A percentile compares a stretch with the other conserved stretches of the same genome.
Evolutionary conservation across 2,888 invertebrate genomes (phyloP).

Genomic region (Tolmerus cingulatus): DNA sequence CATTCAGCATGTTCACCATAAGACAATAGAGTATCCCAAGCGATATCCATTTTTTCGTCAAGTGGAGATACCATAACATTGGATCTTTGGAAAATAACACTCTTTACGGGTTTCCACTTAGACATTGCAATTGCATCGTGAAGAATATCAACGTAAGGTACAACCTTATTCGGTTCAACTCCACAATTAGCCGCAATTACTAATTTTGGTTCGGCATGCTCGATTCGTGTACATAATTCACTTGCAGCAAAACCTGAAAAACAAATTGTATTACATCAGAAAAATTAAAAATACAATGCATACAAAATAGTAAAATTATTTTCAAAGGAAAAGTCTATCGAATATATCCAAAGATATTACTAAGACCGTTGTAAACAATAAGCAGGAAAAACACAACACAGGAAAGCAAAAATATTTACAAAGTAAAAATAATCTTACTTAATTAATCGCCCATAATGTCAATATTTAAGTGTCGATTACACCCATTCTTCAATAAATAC

Average conservation of each 20-base stretch:
- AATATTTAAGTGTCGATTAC: too few relatives aligned
- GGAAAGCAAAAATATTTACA: too few relatives aligned
- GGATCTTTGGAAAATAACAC: slow-evolving; percentile 83
- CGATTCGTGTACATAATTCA: slow-evolving; percentile 84
- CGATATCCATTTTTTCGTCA: slow-evolving; percentile 73
- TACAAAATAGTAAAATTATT: too few relatives aligned
- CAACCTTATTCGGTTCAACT: slow-evolving; percentile 84
- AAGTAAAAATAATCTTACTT: too few relatives aligned
- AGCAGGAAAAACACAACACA: too few relatives aligned
- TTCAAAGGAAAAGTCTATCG: too few relatives aligned
- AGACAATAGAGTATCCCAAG: slow-evolving; percentile 77
- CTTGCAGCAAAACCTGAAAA: slow-evolving; percentile 83
- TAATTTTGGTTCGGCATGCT: slow-evolving; percentile 87
- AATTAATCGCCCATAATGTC: too few relatives aligned
- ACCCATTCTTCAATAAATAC: too few relatives aligned
- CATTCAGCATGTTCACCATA: slow-evolving; percentile 77
- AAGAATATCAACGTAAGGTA: slow-evolving; percentile 65
- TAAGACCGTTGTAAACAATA: too few relatives aligned
- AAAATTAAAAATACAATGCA: background rate
- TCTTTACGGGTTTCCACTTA: slow-evolving; percentile 76
- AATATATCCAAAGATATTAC: too few relatives aligned
- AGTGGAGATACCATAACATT: slow-evolving; percentile 72
- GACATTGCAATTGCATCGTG: slow-evolving; percentile 75
- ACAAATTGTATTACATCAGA: background rate
- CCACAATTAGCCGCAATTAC: slow-evolving; percentile 92